Evolutionary conservation across 2,888 invertebrate genomes (phyloP).

Genomic region (Osmoderma eremita): DNA sequence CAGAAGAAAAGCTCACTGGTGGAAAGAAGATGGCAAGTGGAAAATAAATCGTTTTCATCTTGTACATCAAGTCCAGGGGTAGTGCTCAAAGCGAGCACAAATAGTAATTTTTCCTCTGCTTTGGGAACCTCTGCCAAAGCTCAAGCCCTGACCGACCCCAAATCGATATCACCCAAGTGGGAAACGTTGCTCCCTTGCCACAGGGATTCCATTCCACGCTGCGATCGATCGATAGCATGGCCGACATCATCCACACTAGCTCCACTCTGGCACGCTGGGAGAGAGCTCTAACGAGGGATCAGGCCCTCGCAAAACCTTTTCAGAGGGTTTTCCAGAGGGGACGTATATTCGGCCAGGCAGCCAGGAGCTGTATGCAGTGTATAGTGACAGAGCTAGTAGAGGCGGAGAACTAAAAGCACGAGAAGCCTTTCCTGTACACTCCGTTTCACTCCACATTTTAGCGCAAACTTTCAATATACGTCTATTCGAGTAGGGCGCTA

Average conservation of each 20-base stretch:
- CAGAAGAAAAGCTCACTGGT: too few species aligned
- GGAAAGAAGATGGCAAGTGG: too few species aligned
- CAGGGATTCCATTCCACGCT: conserved; percentile 1
- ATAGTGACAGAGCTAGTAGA: conserved; percentile 13
- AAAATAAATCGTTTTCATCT: background rate
- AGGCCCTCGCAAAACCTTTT: conserved; percentile 33
- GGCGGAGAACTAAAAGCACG: conserved; percentile 13
- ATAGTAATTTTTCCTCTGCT: conserved; percentile 30
- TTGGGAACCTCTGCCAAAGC: conserved; percentile 18
- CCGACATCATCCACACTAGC: conserved; percentile 12
- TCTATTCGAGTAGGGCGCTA: too few species aligned
- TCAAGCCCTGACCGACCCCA: conserved; percentile 12
- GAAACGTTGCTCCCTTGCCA: conserved; percentile 9
- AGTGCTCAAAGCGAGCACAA: conserved; percentile 19
- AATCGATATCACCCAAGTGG: conserved; percentile 32
- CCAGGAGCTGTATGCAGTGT: too few species aligned
- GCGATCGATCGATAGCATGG: conserved; percentile 17
- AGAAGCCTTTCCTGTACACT: background rate
- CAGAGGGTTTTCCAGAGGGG: conserved; percentile 11
- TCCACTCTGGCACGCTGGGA: conserved; percentile 16
- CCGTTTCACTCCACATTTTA: conserved; percentile 22
- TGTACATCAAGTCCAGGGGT: background rate
- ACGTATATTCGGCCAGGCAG: background rate
- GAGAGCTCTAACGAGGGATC: conserved; percentile 30
- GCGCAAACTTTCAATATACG: conserved; percentile 33